These are phyloP conservation scores for Enteromius treurensis DNA, from an alignment of 2,797 vertebrate genomes.

Conservation along the genomic window DNA sequence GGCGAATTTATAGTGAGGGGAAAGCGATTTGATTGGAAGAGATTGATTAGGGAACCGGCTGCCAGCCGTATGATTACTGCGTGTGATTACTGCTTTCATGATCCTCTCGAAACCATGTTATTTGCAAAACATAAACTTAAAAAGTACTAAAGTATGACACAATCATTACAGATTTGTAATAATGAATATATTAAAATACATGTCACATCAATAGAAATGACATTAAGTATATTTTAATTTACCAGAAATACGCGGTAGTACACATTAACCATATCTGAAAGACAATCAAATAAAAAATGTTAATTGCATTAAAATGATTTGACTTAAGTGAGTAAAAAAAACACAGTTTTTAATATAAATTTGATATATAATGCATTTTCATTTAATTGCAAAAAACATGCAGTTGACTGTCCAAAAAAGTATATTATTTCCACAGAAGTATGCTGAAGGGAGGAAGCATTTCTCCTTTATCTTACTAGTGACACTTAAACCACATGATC, in stretches of 20 bases:
- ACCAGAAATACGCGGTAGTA: not conserved
- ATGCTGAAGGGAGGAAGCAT: not conserved
- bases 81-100: too few relatives aligned
- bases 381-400: not conserved
- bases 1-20: too few relatives aligned
- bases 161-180: not conserved
- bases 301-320: not conserved
- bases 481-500: slow-evolving; percentile 6
- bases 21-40: too few relatives aligned
- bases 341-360: not conserved
- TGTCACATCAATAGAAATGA: not conserved
- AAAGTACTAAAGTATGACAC: not conserved
- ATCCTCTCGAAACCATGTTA: too few relatives aligned
- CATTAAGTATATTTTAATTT: not conserved
- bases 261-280: not conserved
- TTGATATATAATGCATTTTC: not conserved
- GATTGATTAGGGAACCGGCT: too few relatives aligned
- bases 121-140: too few relatives aligned
- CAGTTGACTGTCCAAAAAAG: not conserved
- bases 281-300: not conserved
- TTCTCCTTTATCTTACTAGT: not conserved
- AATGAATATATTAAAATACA: not conserved
- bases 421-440: not conserved
- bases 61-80: too few relatives aligned
- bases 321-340: not conserved